A percentile compares a stretch with the other conserved stretches of the same genome.
Evolutionary conservation across 2,797 vertebrate genomes (phyloP).

Genomic region (Naso thynnoides): DNA sequence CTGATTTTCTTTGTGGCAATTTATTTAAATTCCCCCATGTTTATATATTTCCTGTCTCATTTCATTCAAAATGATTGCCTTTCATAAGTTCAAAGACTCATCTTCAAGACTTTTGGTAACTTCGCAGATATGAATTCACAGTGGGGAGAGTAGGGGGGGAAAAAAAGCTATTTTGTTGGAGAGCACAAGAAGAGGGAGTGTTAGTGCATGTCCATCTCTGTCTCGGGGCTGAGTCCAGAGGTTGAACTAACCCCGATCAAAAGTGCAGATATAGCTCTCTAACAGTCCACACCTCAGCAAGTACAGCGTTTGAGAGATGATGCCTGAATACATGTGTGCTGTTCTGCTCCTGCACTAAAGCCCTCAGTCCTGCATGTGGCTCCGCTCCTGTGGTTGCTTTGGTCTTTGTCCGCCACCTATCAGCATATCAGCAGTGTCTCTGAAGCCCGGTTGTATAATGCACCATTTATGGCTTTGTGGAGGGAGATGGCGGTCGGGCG

Average conservation of each 20-base stretch:
- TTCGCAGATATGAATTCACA: slow-evolving; percentile 73
- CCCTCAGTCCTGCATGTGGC: slow-evolving; percentile 74
- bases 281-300: slow-evolving; percentile 71
- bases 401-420: slow-evolving; percentile 84
- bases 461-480: slow-evolving; percentile 85
- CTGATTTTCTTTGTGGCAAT: slow-evolving; percentile 81
- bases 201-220: slow-evolving; percentile 70
- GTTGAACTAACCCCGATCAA: slow-evolving; percentile 67
- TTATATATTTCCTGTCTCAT: slow-evolving; percentile 83
- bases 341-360: slow-evolving; percentile 63
- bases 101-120: slow-evolving; percentile 81
- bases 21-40: slow-evolving; percentile 84
- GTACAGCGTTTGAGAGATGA: slow-evolving; percentile 57
- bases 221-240: slow-evolving; percentile 63
- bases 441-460: slow-evolving; percentile 84
- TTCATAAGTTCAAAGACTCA: slow-evolving; percentile 84
- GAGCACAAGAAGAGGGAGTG: slow-evolving; percentile 62
- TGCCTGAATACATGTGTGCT: slow-evolving; percentile 58
- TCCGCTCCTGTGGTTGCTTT: slow-evolving; percentile 77
- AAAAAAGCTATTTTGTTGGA: slow-evolving; percentile 63
- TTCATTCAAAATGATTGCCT: slow-evolving; percentile 83
- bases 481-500: slow-evolving; percentile 80
- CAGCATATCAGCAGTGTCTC: slow-evolving; percentile 86
- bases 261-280: slow-evolving; percentile 64
- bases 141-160: slow-evolving; percentile 23